A percentile compares a stretch with the other conserved stretches of the same genome.
Evolutionary conservation across 2,797 vertebrate genomes (phyloP).

Genomic region (Pangasius macronema): DNA sequence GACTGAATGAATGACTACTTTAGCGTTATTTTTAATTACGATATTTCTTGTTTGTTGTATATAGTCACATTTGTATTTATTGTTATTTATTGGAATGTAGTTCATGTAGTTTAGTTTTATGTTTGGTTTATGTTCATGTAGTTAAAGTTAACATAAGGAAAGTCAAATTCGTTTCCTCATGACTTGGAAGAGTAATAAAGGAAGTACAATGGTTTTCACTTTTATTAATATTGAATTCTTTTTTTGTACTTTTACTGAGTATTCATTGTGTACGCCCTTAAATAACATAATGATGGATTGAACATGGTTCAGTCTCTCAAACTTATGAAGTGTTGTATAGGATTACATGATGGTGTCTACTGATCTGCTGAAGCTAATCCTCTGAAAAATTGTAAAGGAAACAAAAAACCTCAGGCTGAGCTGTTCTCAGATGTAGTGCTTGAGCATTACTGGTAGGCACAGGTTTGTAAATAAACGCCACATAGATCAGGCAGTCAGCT

Average conservation of each 20-base stretch:
- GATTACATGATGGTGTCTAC: constrained; percentile 38
- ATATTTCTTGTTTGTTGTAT: not conserved
- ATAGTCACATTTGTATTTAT: not conserved
- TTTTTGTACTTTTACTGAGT: not conserved
- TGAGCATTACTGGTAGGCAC: constrained; percentile 58
- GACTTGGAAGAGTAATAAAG: not conserved
- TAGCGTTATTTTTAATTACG: not conserved
- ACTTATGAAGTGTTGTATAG: constrained; percentile 45
- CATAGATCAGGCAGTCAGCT: constrained; percentile 68
- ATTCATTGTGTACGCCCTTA: constrained; percentile 24
- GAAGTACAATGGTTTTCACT: not conserved
- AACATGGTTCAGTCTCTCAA: constrained; percentile 21
- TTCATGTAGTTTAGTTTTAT: not conserved
- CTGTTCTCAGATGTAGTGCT: constrained; percentile 53
- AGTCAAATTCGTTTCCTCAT: not conserved
- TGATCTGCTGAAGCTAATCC: constrained; percentile 35
- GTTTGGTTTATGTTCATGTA: not conserved
- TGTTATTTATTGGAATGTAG: not conserved
- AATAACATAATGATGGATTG: constrained; percentile 30
- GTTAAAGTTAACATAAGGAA: not conserved
- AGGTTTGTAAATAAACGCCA: constrained; percentile 66
- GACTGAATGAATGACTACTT: too few relatives aligned
- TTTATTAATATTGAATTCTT: not conserved
- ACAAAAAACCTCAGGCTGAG: constrained; percentile 30
- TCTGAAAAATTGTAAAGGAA: constrained; percentile 45